phyloP scores from a whole-genome alignment of 2,113 vertebrate genomes.

The Tretioscincus oriximinensis region DNA sequence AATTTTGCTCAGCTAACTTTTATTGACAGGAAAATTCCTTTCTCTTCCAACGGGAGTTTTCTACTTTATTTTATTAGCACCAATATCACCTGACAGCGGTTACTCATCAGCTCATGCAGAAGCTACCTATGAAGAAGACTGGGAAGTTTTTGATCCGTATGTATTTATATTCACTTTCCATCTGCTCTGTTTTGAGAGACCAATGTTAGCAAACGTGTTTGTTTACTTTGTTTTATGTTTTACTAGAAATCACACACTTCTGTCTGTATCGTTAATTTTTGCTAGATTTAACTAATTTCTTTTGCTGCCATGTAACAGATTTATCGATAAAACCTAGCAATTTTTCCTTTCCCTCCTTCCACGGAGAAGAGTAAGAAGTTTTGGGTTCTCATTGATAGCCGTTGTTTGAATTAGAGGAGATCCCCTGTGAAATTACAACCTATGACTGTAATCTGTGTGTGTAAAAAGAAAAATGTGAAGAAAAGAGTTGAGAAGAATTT shows the following conservation, averaged over 20 bases:
- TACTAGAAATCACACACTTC: no score
- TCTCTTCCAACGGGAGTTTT: neutral
- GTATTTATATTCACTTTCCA: constrained; percentile 55
- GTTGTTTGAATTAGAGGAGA: no score
- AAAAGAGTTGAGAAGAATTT: neutral
- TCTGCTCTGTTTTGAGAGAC: neutral
- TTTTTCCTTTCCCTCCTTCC: no score
- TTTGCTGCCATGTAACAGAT: no score
- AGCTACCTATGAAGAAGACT: constrained; percentile 96
- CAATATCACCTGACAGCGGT: constrained; percentile 87
- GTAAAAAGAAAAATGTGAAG: no score
- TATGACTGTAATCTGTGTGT: neutral
- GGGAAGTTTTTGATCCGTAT: constrained; percentile 99
- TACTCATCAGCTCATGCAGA: constrained; percentile 91
- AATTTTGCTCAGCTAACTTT: neutral
- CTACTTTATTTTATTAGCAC: constrained; percentile 77
- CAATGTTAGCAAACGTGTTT: neutral
- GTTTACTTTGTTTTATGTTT: neutral
- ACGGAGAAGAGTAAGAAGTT: no score
- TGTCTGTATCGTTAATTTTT: no score
- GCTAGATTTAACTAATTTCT: neutral
- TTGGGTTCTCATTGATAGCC: no score
- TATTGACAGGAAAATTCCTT: neutral
- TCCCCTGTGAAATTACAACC: neutral
- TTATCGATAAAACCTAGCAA: no score